Conservation (phyloP, 1,140 invertebrate species). For the Heterodera carotae region DNA sequence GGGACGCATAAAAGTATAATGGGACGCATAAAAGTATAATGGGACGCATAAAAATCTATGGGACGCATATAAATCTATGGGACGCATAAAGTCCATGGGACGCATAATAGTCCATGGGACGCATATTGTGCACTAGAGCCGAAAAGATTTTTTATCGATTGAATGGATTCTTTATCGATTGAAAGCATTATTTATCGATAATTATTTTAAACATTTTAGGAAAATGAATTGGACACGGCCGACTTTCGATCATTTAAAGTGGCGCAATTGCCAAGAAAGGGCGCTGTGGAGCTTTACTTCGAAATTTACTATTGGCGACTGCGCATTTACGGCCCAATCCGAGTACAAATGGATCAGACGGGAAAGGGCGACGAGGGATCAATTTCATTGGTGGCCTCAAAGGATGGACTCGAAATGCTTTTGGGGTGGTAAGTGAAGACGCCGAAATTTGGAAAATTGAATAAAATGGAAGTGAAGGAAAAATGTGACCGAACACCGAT, state of each 20-base stretch:
- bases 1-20: too few species aligned
- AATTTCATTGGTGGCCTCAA: not conserved
- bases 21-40: too few species aligned
- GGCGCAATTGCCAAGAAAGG: not conserved
- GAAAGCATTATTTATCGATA: too few species aligned
- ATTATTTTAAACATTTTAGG: not conserved
- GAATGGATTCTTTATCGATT: too few species aligned
- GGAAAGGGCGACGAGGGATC: not conserved
- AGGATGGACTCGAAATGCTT: not conserved
- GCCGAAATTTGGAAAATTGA: not conserved
- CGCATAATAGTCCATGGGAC: too few species aligned
- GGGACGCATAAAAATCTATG: too few species aligned
- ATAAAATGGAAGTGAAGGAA: constrained; percentile 6
- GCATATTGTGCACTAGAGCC: too few species aligned
- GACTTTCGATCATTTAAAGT: not conserved
- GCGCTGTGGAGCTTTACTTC: not conserved
- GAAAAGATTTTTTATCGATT: too few species aligned
- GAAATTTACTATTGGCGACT: constrained; percentile 1
- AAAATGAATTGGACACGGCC: not conserved
- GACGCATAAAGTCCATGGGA: too few species aligned
- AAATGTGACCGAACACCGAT: not conserved
- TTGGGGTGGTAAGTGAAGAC: not conserved
- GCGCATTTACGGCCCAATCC: not conserved
- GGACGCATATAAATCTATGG: too few species aligned
- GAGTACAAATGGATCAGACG: not conserved